A percentile compares a stretch with the other conserved stretches of the same genome.
Evolutionary conservation across 2,888 invertebrate species (phyloP).

Genomic region (Meiosimyza decipiens): DNA sequence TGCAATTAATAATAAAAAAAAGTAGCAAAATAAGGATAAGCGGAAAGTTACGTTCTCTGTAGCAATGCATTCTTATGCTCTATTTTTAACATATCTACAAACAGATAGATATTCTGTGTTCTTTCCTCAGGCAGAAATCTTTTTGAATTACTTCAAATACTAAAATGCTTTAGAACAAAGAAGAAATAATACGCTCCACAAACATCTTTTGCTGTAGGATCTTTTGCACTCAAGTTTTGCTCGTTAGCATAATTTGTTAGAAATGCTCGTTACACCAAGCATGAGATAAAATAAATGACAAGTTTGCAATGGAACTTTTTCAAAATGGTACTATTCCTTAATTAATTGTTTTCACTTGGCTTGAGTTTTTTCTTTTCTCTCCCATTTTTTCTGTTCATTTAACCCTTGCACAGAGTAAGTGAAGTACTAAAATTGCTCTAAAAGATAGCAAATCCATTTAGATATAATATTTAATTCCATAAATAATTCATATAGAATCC

Average conservation of each 20-base stretch:
- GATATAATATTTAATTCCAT: too few relatives aligned
- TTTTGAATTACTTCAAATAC: neutral
- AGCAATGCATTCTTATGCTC: neutral
- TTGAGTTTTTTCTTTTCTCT: neutral
- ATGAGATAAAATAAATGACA: conserved; percentile 21
- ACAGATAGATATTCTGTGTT: neutral
- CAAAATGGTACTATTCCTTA: conserved; percentile 23
- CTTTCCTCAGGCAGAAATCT: neutral
- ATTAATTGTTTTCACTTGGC: conserved; percentile 32
- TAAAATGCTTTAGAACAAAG: too few relatives aligned
- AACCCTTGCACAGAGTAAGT: neutral
- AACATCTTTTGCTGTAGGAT: neutral
- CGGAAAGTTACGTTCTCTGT: neutral
- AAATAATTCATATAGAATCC: too few relatives aligned
- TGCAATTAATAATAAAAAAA: conserved; percentile 12
- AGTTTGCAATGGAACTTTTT: conserved; percentile 28
- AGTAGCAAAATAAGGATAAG: conserved; percentile 4
- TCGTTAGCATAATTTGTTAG: conserved; percentile 2
- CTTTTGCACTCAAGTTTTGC: neutral
- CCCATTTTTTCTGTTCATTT: neutral
- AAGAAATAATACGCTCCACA: too few relatives aligned
- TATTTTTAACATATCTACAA: neutral
- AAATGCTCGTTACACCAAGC: neutral
- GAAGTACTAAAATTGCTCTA: too few relatives aligned
- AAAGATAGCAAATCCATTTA: too few relatives aligned